A percentile compares a stretch with the other conserved stretches of the same genome.
phyloP scores from a whole-genome alignment of 35 echinoderm and acorn worm genomes.

The Ophiothrix spiculata region DNA sequence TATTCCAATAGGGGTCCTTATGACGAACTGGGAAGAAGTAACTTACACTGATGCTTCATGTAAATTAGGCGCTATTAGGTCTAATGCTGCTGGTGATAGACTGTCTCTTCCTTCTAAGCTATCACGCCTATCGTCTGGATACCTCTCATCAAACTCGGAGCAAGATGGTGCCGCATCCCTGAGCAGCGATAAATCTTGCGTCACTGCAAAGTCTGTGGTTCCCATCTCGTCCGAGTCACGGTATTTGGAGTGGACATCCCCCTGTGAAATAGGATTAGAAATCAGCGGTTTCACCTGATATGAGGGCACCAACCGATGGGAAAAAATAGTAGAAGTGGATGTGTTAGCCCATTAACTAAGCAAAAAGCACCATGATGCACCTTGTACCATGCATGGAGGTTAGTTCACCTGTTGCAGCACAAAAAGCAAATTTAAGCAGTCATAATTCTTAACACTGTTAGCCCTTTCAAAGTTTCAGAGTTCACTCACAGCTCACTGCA shows the following conservation, averaged over 20 bases:
- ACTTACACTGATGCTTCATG: slow-evolving; percentile 98
- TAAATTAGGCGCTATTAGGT: slow-evolving; percentile 25
- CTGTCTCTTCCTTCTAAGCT: slow-evolving; percentile 15
- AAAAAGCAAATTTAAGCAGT: no score
- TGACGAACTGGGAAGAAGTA: not conserved
- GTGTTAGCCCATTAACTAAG: not conserved
- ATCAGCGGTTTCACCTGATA: slow-evolving; percentile 7
- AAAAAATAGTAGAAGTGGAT: not conserved
- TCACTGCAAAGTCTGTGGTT: slow-evolving; percentile 60
- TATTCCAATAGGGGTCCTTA: no score
- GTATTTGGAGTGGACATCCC: slow-evolving; percentile 49
- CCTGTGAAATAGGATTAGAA: slow-evolving; percentile 27
- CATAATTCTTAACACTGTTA: no score
- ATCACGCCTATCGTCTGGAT: slow-evolving; percentile 31
- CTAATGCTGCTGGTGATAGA: not conserved
- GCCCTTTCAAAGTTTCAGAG: no score
- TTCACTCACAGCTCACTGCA: no score
- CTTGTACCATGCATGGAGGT: no score
- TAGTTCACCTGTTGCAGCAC: no score
- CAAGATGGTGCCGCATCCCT: not conserved
- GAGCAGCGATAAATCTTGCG: slow-evolving; percentile 36
- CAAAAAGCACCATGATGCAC: not conserved
- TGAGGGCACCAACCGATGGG: not conserved
- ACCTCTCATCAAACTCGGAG: slow-evolving; percentile 40
- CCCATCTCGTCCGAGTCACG: slow-evolving; percentile 41